These are phyloP conservation scores for Dasysyrphus tricinctus DNA, from an alignment of 2,888 invertebrate species.

Conservation along the genomic window DNA sequence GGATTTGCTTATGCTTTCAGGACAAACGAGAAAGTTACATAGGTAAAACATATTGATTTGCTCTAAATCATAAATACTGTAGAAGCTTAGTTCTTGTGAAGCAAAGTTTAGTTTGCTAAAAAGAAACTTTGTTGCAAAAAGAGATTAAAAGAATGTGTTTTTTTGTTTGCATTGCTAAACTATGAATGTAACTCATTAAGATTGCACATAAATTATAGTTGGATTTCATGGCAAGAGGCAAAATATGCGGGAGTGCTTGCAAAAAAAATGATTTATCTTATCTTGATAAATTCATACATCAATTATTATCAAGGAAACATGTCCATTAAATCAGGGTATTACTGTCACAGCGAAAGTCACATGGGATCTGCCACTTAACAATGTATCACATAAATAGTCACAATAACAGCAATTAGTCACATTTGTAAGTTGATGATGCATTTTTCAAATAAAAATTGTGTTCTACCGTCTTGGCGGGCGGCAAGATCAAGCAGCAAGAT, in stretches of 20 bases:
- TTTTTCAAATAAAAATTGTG: neutral
- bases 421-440: neutral
- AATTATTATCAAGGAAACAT: neutral
- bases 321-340: conserved; percentile 30
- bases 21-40: neutral
- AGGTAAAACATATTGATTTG: neutral
- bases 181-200: conserved; percentile 17
- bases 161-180: neutral
- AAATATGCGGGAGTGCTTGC: conserved; percentile 6
- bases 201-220: conserved; percentile 35
- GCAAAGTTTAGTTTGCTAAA: conserved; percentile 6
- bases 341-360: neutral
- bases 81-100: conserved; percentile 11
- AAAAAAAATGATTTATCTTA: neutral
- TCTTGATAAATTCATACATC: conserved; percentile 14
- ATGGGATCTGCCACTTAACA: neutral
- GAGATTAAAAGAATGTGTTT: neutral
- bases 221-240: neutral
- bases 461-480: neutral
- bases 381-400: neutral
- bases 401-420: conserved; percentile 22
- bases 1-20: neutral
- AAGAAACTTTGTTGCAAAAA: conserved; percentile 24
- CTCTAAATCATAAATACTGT: conserved; percentile 15
- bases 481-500: neutral